Base-by-base conservation (phyloP, 2,797 vertebrate species). In the Acanthiza pusilla region DNA sequence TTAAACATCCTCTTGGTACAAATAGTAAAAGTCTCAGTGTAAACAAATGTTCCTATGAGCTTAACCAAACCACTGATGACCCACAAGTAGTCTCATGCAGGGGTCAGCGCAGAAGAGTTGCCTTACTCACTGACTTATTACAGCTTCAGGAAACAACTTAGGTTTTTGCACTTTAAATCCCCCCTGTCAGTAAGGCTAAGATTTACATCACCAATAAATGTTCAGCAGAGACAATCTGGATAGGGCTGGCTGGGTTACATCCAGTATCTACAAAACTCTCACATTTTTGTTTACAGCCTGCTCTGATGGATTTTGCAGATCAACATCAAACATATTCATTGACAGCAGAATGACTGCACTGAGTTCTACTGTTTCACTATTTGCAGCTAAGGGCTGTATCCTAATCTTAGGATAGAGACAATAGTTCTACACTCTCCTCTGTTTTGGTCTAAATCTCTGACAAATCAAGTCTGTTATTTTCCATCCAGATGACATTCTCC, bases 1-100 rank as follows among this genome's bases (percentile, higher is more conserved):
- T 62, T 91, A 87, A 95, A 78, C 68, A 96, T 85, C 45, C 62
- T 87, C 48, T 96, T 94, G 80, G 45, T 94, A 91, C 27, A 78
- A 92, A 75, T 1, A 48, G 73, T 89, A 87, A 83, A 93, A 96
- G 85, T 75, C 25, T 86, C 88, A 93, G 25, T 29, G 40, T 81
- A 92, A 86, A 90, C 61, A 92, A 57, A 80, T 51, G 50, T 45
- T 76, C 36, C 42, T 38, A 7, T 72, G 50, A 84, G 83, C 21
- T 93, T 88, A 96, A 96, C 66, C 70, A 95, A 94, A 78, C 13
- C 60, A 85, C 58, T 38, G 43, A 51, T 34, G 30, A 89, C 71
- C 47, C 16, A 55, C 67, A 84, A 87, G 54, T 36, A 87, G 65
- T 53, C 70, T 67, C 51, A 62, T 11, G 48, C 1, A 5, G 68